A percentile compares a stretch with the other conserved stretches of the same genome.
phyloP scores from a whole-genome alignment of 2,888 invertebrate species.

The Spilosoma lubricipeda region DNA sequence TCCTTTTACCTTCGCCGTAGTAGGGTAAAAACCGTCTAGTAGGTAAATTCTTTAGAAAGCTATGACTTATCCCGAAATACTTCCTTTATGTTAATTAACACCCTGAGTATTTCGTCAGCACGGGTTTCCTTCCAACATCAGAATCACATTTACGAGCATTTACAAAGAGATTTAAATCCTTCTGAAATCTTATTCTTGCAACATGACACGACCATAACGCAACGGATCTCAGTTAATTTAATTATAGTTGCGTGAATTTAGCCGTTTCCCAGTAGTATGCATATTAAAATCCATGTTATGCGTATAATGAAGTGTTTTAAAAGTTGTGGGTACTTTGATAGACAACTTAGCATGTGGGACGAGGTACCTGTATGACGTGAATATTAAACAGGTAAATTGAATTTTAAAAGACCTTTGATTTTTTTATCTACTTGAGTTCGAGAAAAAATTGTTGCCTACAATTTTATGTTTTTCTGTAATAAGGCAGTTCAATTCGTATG shows the following conservation, averaged over 20 bases:
- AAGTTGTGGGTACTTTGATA: slow-evolving; percentile 17
- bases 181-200: slow-evolving; percentile 12
- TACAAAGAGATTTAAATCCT: slow-evolving; percentile 2
- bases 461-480: background rate
- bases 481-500: background rate
- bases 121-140: background rate
- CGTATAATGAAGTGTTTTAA: slow-evolving; percentile 40
- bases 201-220: slow-evolving; percentile 19
- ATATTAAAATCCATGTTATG: slow-evolving; percentile 37
- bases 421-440: background rate
- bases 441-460: background rate
- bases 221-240: slow-evolving; percentile 31
- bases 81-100: background rate
- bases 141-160: background rate
- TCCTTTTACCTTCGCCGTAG: too few relatives aligned
- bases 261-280: slow-evolving; percentile 39
- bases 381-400: background rate
- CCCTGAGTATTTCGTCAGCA: background rate
- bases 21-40: too few relatives aligned
- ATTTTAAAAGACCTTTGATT: background rate
- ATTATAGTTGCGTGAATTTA: slow-evolving; percentile 38
- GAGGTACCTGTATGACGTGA: background rate
- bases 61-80: background rate
- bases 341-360: slow-evolving; percentile 18
- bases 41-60: too few relatives aligned